Evolutionary conservation across 2,888 invertebrate genomes (phyloP).

Genomic region (Acanthoscelides obtectus): DNA sequence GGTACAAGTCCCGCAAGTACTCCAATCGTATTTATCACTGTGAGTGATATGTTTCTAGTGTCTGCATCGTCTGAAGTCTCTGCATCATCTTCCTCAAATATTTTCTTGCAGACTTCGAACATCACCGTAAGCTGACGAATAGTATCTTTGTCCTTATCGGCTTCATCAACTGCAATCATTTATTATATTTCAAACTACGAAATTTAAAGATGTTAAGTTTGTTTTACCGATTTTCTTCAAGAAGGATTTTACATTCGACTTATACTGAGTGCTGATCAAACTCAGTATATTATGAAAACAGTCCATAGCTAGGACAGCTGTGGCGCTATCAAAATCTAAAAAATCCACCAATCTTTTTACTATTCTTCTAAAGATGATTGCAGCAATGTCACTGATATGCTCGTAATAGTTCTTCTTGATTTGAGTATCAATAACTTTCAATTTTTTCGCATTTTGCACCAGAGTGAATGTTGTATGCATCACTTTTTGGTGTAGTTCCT

Average conservation of each 20-base stretch:
- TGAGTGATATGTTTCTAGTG: slow-evolving; percentile 36
- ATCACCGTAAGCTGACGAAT: slow-evolving; percentile 21
- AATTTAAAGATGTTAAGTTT: slow-evolving; percentile 24
- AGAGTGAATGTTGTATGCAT: slow-evolving; percentile 47
- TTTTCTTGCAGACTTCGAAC: slow-evolving; percentile 36
- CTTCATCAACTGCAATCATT: slow-evolving; percentile 9
- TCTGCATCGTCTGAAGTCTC: slow-evolving; percentile 38
- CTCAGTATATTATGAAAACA: slow-evolving; percentile 52
- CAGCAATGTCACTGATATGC: slow-evolving; percentile 42
- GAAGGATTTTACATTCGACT: slow-evolving; percentile 44
- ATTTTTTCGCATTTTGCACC: slow-evolving; percentile 42
- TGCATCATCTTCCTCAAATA: slow-evolving; percentile 39
- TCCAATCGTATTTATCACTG: slow-evolving; percentile 35
- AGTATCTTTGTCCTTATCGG: slow-evolving; percentile 5
- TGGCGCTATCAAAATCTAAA: slow-evolving; percentile 54
- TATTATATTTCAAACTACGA: neutral
- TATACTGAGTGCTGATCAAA: slow-evolving; percentile 40
- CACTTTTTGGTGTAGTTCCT: slow-evolving; percentile 57
- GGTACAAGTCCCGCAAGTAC: slow-evolving; percentile 34
- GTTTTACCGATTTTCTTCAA: slow-evolving; percentile 44
- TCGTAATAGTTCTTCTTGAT: slow-evolving; percentile 36
- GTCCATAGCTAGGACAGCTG: slow-evolving; percentile 55
- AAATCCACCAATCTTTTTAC: slow-evolving; percentile 52
- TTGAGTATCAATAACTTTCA: slow-evolving; percentile 38
- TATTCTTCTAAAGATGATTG: slow-evolving; percentile 45